Conservation (phyloP, 2,113 vertebrate species). For the Murina feae region DNA sequence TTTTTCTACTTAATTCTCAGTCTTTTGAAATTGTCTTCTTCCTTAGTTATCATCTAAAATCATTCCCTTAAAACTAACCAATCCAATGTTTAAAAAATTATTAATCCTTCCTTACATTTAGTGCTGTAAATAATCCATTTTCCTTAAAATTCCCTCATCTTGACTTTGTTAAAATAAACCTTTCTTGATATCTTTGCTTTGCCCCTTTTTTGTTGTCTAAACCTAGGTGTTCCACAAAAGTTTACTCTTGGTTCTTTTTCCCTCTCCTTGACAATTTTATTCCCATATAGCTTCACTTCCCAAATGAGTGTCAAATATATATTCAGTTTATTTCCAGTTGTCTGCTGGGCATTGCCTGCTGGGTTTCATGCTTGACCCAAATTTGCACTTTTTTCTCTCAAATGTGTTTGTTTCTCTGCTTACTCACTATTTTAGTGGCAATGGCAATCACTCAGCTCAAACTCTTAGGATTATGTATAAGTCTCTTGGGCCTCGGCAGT, state of each 20-base stretch:
- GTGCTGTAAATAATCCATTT: neutral
- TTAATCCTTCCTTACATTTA: neutral
- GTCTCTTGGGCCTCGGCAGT: constrained; percentile 53
- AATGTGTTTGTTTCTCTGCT: constrained; percentile 44
- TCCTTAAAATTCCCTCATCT: neutral
- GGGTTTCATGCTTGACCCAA: constrained; percentile 37
- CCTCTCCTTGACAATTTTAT: neutral
- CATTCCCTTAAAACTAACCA: neutral
- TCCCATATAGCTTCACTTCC: neutral
- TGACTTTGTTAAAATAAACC: neutral
- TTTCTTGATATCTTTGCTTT: neutral
- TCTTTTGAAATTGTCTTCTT: neutral
- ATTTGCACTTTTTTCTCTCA: constrained; percentile 33
- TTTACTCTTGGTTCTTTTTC: neutral
- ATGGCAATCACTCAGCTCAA: constrained; percentile 42
- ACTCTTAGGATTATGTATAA: constrained; percentile 64
- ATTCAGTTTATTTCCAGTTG: constrained; percentile 23
- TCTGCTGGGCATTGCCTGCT: neutral
- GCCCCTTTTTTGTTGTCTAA: neutral
- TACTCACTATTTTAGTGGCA: constrained; percentile 46
- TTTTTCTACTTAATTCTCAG: neutral
- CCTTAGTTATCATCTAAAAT: neutral
- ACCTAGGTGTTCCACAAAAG: neutral
- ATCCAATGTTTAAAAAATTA: neutral
- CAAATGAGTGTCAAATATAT: neutral